Evolutionary conservation across 2,113 vertebrate genomes (phyloP).

Genomic region (zebrafish (Danio rerio)): GRCz12tu NC_133198.1:667501-668000

Average conservation of each 20-base stretch:
- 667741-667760: slow-evolving; percentile 28
- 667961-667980: neutral
- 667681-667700: neutral
- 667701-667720: slow-evolving; percentile 10
- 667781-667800: slow-evolving; percentile 34
- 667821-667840: slow-evolving; percentile 35
- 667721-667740: slow-evolving; percentile 21
- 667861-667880: slow-evolving; percentile 36
- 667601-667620: slow-evolving; percentile 13
- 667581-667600: slow-evolving; percentile 51
- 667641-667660: slow-evolving; percentile 49
- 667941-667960: neutral
- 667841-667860: slow-evolving; percentile 44
- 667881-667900: slow-evolving; percentile 43
- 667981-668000: neutral
- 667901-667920: slow-evolving; percentile 21
- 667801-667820: slow-evolving; percentile 28
- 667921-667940: slow-evolving; percentile 31
- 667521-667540: too few species aligned
- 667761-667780: slow-evolving; percentile 17
- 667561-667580: neutral
- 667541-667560: too few species aligned
- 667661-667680: slow-evolving; percentile 1
- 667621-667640: slow-evolving; percentile 30
- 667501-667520: too few species aligned